These are phyloP conservation scores for Mormyrus lacerda DNA, from an alignment of 2,113 vertebrate species.

Conservation along the genomic window DNA sequence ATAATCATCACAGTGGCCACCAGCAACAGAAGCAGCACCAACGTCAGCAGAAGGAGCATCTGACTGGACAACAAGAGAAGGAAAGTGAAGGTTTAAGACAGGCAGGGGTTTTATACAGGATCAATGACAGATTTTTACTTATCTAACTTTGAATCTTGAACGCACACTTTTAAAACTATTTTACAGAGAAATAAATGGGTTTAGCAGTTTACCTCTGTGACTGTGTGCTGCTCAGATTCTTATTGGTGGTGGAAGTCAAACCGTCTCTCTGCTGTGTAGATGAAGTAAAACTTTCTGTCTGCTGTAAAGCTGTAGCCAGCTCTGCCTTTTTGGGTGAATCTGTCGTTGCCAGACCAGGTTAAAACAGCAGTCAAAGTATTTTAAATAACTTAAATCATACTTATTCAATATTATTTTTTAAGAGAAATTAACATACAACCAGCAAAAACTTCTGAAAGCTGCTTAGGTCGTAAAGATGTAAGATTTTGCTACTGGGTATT, in stretches of 20 bases:
- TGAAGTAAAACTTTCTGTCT: background rate
- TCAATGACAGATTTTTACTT: background rate
- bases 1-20: background rate
- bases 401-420: background rate
- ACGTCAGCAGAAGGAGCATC: background rate
- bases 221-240: background rate
- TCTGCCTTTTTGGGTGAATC: background rate
- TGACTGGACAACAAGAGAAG: background rate
- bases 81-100: background rate
- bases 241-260: background rate
- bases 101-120: background rate
- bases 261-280: background rate
- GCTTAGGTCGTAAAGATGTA: background rate
- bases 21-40: background rate
- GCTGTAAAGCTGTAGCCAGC: background rate
- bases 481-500: background rate
- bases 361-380: background rate
- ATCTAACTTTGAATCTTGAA: background rate
- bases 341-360: background rate
- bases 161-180: background rate
- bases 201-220: background rate
- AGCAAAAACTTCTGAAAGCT: background rate
- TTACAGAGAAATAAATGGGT: background rate
- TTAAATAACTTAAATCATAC: background rate
- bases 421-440: background rate